phyloP scores from a whole-genome alignment of 1,140 invertebrate genomes.

The Drosophila jambulina region DNA sequence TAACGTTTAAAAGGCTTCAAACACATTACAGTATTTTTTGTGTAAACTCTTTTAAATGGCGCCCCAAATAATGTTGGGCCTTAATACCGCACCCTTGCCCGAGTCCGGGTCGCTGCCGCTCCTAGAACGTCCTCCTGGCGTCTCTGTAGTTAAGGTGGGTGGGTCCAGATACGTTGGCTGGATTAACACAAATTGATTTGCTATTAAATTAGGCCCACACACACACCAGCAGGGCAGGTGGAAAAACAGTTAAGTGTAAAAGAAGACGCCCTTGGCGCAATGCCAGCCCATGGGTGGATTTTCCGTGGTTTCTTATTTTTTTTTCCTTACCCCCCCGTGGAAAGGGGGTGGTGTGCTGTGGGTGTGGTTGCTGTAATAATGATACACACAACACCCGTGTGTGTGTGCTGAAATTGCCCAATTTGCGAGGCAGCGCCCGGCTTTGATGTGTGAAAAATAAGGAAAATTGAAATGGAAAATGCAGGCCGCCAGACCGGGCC shows the following conservation, averaged over 20 bases:
- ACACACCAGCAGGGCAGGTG: conserved; percentile 44
- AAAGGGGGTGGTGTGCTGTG: conserved; percentile 7
- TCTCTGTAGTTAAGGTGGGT: conserved; percentile 67
- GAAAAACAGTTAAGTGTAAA: conserved; percentile 83
- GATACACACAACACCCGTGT: conserved; percentile 62
- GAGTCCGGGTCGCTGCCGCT: background rate
- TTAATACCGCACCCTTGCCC: background rate
- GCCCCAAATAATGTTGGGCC: background rate
- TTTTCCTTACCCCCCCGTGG: no score
- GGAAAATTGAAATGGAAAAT: conserved; percentile 51
- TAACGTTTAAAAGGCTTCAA: background rate
- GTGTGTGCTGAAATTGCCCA: conserved; percentile 66
- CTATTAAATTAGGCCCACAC: conserved; percentile 75
- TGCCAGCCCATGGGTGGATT: conserved; percentile 42
- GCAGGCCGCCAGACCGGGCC: conserved; percentile 3
- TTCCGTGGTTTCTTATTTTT: conserved; percentile 29
- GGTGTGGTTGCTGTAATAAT: conserved; percentile 80
- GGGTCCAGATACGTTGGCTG: conserved; percentile 62
- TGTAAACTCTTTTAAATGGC: background rate
- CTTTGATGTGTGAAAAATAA: conserved; percentile 80
- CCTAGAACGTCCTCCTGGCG: conserved; percentile 10
- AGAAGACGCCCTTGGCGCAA: conserved; percentile 77
- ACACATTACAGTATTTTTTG: no score
- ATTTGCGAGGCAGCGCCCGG: conserved; percentile 68
- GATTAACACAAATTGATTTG: conserved; percentile 83